A percentile compares a stretch with the other conserved stretches of the same genome.
Conservation (phyloP, 2,113 vertebrate genomes). For the Atherinomorus stipes region DNA sequence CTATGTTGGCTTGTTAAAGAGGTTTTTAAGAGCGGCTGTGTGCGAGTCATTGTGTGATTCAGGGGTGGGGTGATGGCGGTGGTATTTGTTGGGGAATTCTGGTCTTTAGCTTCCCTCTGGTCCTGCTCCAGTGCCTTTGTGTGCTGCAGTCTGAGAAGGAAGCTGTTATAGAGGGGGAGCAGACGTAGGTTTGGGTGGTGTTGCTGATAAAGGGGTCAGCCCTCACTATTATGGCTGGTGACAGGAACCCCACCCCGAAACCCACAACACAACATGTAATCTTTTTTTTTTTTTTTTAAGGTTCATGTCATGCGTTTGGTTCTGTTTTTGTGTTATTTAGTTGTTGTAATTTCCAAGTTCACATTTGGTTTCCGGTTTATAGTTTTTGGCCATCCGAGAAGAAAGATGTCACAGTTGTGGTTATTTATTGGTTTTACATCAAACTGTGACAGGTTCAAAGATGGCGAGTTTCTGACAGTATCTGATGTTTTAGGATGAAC, state of each 20-base stretch:
- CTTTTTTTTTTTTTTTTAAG: too few relatives aligned
- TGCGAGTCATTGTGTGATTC: slow-evolving; percentile 11
- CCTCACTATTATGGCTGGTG: slow-evolving; percentile 20
- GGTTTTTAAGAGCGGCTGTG: slow-evolving; percentile 18
- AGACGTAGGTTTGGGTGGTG: not conserved
- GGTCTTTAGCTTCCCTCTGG: slow-evolving; percentile 40
- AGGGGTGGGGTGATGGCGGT: not conserved
- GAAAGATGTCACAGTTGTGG: too few relatives aligned
- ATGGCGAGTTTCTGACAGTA: too few relatives aligned
- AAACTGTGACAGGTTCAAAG: too few relatives aligned
- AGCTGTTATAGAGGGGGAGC: not conserved
- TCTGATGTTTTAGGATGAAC: too few relatives aligned
- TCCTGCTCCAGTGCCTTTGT: slow-evolving; percentile 48
- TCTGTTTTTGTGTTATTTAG: too few relatives aligned
- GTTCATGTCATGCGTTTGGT: too few relatives aligned
- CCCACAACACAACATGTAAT: not conserved
- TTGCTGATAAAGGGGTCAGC: not conserved
- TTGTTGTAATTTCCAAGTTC: too few relatives aligned
- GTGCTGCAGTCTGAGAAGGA: slow-evolving; percentile 22
- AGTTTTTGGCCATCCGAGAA: too few relatives aligned
- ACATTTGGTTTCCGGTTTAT: too few relatives aligned
- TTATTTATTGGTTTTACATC: not conserved
- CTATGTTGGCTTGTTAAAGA: slow-evolving; percentile 15
- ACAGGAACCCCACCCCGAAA: not conserved
- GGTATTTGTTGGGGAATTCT: slow-evolving; percentile 29